A percentile compares a stretch with the other conserved stretches of the same genome.
Conservation (phyloP, 2,113 vertebrate genomes). For the Festucalex cinctus region DNA sequence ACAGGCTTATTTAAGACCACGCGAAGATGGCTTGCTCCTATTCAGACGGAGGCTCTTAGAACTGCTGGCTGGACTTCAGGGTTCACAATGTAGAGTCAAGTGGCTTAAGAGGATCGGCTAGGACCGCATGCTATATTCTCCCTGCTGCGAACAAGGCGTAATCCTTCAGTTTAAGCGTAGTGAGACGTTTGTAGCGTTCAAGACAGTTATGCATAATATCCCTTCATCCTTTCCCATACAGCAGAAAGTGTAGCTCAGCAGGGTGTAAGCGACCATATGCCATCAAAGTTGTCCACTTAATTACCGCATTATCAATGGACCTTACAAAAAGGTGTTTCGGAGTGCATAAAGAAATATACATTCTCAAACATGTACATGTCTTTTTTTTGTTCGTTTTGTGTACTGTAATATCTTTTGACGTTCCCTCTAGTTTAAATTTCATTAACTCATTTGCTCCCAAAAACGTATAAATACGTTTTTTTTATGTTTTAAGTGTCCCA, state of each 20-base stretch:
- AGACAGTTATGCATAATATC: slow-evolving; percentile 57
- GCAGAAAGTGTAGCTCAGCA: slow-evolving; percentile 56
- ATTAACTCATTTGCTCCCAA: too few species aligned
- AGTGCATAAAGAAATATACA: slow-evolving; percentile 13
- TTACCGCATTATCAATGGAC: slow-evolving; percentile 56
- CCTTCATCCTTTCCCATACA: slow-evolving; percentile 59
- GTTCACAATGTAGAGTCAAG: slow-evolving; percentile 49
- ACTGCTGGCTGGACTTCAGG: slow-evolving; percentile 20
- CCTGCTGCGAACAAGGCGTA: slow-evolving; percentile 63
- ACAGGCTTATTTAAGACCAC: slow-evolving; percentile 14
- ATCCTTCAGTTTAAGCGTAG: slow-evolving; percentile 66
- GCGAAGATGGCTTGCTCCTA: slow-evolving; percentile 11
- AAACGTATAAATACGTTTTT: too few species aligned
- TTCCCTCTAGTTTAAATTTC: slow-evolving; percentile 9
- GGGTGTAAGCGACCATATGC: slow-evolving; percentile 63
- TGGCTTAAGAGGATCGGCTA: slow-evolving; percentile 45
- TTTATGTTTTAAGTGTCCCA: too few species aligned
- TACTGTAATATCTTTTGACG: background rate
- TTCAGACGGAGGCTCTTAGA: background rate
- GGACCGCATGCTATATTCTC: slow-evolving; percentile 51
- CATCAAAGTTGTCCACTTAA: slow-evolving; percentile 55
- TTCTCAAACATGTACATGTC: background rate
- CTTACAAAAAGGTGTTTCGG: slow-evolving; percentile 43
- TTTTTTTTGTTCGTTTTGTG: background rate
- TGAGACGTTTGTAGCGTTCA: slow-evolving; percentile 64